Percentiles rank a stretch among this genome's conserved stretches.
These are phyloP conservation scores for Hipparchia semele DNA, from an alignment of 2,888 invertebrate genomes.

Conservation along the genomic window DNA sequence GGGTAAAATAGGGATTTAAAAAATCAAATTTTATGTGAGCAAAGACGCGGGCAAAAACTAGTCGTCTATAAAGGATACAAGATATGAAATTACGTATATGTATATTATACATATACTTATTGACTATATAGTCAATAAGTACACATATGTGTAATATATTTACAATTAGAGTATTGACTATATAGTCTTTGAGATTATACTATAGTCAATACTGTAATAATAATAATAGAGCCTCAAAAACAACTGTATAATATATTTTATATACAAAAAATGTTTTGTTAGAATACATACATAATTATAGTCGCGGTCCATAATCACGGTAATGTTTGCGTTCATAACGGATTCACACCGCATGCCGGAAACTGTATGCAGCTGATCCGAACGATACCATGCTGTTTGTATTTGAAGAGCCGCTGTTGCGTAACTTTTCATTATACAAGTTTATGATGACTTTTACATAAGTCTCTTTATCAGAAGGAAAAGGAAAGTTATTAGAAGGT, in stretches of 20 bases:
- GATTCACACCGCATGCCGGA: constrained; percentile 39
- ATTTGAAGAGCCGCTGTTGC: constrained; percentile 21
- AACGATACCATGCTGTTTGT: constrained; percentile 36
- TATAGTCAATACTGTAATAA: too few relatives aligned
- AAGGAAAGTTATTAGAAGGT: background rate
- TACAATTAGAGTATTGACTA: too few relatives aligned
- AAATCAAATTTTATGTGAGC: too few relatives aligned
- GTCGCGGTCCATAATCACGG: constrained; percentile 35
- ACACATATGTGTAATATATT: too few relatives aligned
- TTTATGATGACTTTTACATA: constrained; percentile 12
- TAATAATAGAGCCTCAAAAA: constrained; percentile 1
- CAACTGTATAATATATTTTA: background rate
- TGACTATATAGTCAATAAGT: too few relatives aligned
- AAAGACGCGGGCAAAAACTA: too few relatives aligned
- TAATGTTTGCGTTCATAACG: constrained; percentile 43
- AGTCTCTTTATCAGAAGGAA: constrained; percentile 1
- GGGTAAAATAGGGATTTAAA: too few relatives aligned
- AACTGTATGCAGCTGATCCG: constrained; percentile 40
- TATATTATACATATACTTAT: too few relatives aligned
- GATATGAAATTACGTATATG: too few relatives aligned
- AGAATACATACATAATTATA: constrained; percentile 19
- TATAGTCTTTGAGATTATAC: too few relatives aligned
- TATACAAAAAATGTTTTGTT: constrained; percentile 17
- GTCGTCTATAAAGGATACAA: too few relatives aligned
- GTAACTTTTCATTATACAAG: constrained; percentile 20